Evolutionary conservation across 2,888 invertebrate genomes (phyloP), one percentile per base, ranked within the genome.

Genomic region (Imbricaverruca yamaguchii): DNA sequence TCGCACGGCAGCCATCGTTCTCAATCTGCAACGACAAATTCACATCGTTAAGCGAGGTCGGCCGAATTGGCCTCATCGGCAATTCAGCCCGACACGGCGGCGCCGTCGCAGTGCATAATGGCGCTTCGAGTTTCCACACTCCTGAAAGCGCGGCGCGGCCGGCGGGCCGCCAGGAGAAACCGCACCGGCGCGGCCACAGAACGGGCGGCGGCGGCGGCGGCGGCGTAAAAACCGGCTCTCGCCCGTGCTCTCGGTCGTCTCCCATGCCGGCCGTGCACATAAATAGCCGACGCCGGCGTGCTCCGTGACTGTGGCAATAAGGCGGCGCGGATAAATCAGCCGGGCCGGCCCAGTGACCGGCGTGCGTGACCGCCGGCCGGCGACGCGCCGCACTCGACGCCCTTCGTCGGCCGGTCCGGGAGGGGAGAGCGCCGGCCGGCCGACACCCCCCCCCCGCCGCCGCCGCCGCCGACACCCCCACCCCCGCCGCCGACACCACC

Each of bases 241-340:
- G 39, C 39, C 39, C 39, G 59, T 15, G 11, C 59, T 59, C 59
- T 59, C 59, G 59, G 11, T 59, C 23, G 21, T 61, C 65, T n/a
- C 65, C n/a, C 23, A 65, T n/a, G n/a, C 53, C 53, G 74, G 39
- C 53, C 53, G 18, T 21, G 53, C 2, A 18, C 74, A 53, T 69
- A 69, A 69, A 69, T 39, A 74, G 23, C 21, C 13, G 12, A 18
- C 18, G 0, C 1, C 53, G 74, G 53, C 74, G 1, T 18, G 15
- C 23, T 74, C 53, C 74, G 74, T 74, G 53, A 74, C 74, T 18
- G 53, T 18, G 18, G 74, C 74, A 74, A 74, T 74, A 74, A 53
- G 53, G 74, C 53, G 39, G 74, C 21, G 10, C 15, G 69, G 7
- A 74, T 74, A 74, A 74, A 74, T 74, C 74, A 74, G 74, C 18